A percentile compares a stretch with the other conserved stretches of the same genome.
These are phyloP conservation scores for Microctenopoma stevenorrisi DNA, from an alignment of 2,797 vertebrate genomes.

Conservation along the genomic window DNA sequence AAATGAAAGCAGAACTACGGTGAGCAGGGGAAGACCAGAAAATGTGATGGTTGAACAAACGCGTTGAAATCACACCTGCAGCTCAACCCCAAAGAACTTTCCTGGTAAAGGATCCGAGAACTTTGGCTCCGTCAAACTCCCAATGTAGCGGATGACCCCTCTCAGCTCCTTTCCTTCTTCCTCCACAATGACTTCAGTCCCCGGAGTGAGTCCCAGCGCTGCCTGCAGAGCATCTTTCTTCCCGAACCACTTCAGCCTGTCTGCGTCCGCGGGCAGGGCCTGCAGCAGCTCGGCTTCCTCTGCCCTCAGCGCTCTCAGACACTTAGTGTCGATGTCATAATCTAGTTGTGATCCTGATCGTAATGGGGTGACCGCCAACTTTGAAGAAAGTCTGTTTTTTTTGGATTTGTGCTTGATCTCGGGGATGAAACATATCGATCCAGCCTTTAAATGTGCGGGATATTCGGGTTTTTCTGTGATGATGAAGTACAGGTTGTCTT, in stretches of 20 bases:
- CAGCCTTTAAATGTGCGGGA: conserved; percentile 15
- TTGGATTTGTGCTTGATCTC: conserved; percentile 22
- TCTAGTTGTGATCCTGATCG: accelerated
- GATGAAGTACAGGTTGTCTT: conserved; percentile 79
- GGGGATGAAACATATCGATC: conserved; percentile 73
- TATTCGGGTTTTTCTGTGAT: conserved; percentile 46
- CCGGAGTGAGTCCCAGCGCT: conserved; percentile 59
- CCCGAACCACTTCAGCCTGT: conserved; percentile 75
- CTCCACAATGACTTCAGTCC: conserved; percentile 71
- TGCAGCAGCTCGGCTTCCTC: conserved; percentile 72
- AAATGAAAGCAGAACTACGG: not conserved
- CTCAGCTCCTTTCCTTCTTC: conserved; percentile 49
- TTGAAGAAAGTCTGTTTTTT: accelerated
- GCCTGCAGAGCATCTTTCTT: conserved; percentile 58
- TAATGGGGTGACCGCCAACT: conserved; percentile 43
- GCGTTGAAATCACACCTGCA: conserved; percentile 78
- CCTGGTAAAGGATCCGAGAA: accelerated
- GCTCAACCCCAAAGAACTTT: conserved; percentile 84
- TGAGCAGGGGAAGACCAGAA: too few relatives aligned
- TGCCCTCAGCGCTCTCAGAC: conserved; percentile 55
- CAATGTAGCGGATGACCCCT: conserved; percentile 82
- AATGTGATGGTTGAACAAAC: not conserved
- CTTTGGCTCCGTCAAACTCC: not conserved
- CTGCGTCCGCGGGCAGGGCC: conserved; percentile 53
- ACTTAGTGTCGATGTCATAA: accelerated